Conservation (phyloP, 2,888 invertebrate genomes). For the Mesoligia furuncula region DNA sequence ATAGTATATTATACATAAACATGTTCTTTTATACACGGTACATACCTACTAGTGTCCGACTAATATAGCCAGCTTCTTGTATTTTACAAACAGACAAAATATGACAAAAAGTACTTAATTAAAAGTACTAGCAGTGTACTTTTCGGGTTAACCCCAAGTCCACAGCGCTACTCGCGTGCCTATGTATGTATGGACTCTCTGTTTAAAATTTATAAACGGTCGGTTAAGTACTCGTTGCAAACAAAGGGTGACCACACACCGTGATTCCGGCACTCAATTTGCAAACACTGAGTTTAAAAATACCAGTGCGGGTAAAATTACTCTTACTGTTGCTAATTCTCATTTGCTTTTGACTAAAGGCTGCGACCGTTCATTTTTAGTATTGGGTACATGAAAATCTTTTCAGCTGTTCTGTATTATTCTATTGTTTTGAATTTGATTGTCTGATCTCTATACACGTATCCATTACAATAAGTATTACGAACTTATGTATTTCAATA, state of each 20-base stretch:
- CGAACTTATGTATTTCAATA: too few species aligned
- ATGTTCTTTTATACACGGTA: not conserved
- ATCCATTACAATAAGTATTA: too few species aligned
- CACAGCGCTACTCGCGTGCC: not conserved
- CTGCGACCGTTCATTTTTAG: not conserved
- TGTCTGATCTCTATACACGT: too few species aligned
- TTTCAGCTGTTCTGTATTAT: not conserved
- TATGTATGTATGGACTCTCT: conserved; percentile 7
- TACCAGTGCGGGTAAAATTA: conserved; percentile 41
- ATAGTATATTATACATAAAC: not conserved
- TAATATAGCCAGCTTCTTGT: not conserved
- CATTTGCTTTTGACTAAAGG: conserved; percentile 17
- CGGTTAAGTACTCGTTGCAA: conserved; percentile 53
- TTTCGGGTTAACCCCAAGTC: not conserved
- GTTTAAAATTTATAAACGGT: conserved; percentile 61
- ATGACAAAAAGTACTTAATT: not conserved
- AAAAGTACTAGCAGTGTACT: not conserved
- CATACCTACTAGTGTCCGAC: too few species aligned
- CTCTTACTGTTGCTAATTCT: conserved; percentile 16
- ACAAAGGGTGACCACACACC: conserved; percentile 64
- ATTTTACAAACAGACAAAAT: not conserved
- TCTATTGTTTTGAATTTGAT: not conserved
- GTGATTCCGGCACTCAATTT: conserved; percentile 60
- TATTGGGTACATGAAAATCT: not conserved
- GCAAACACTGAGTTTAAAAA: conserved; percentile 44